Evolutionary conservation across 2,797 vertebrate genomes (phyloP).

Genomic region (Sebastolobus altivelis): DNA sequence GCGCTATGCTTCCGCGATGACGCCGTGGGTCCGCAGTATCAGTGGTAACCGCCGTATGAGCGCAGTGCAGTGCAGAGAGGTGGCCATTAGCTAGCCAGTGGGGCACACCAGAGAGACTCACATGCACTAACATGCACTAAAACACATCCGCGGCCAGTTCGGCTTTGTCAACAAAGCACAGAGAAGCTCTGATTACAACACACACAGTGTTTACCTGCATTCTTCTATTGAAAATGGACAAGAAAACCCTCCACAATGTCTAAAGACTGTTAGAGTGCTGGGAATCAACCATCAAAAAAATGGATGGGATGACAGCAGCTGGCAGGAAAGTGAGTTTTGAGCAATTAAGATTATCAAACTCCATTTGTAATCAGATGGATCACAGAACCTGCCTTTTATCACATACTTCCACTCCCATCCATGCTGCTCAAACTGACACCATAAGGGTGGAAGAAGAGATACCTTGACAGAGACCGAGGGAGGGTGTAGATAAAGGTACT

Average conservation of each 20-base stretch:
- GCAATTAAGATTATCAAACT: constrained; percentile 38
- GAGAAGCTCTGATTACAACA: too few species aligned
- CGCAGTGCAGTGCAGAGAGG: too few species aligned
- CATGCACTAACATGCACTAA: too few species aligned
- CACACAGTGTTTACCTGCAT: background rate
- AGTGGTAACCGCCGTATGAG: too few species aligned
- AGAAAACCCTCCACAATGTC: background rate
- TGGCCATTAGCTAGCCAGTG: too few species aligned
- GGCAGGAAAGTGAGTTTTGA: constrained; percentile 7
- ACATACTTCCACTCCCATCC: constrained; percentile 42
- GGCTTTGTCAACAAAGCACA: too few species aligned
- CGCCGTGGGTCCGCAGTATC: too few species aligned
- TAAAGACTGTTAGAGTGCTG: background rate
- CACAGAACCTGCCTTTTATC: constrained; percentile 46
- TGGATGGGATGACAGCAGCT: background rate
- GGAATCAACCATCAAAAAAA: background rate
- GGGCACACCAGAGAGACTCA: too few species aligned
- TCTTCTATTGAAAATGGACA: background rate
- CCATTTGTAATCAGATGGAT: constrained; percentile 31
- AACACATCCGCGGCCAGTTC: too few species aligned
- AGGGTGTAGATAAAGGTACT: constrained; percentile 50
- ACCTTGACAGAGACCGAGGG: background rate
- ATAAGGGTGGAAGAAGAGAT: constrained; percentile 40
- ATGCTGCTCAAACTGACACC: constrained; percentile 33
- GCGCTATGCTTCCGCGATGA: too few species aligned